phyloP scores from a whole-genome alignment of 2,797 vertebrate species.

The Buceros bicornis region DNA sequence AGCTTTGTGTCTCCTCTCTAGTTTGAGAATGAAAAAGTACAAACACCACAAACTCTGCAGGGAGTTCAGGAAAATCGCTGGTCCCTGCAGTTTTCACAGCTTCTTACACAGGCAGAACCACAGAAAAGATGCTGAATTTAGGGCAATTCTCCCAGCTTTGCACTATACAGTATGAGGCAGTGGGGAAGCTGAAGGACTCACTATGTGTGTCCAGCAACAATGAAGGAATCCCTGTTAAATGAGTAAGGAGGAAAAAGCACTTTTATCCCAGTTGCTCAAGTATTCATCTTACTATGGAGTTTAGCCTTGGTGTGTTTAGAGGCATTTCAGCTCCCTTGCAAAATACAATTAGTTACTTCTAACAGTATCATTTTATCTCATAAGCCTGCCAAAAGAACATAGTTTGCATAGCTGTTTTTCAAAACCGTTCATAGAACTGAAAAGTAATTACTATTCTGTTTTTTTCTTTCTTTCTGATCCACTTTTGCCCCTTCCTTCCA shows the following conservation, averaged over 20 bases:
- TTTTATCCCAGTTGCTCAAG: background rate
- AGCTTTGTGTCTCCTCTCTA: slow-evolving; percentile 10
- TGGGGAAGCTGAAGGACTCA: background rate
- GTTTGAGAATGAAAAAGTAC: background rate
- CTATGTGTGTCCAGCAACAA: background rate
- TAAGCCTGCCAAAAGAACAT: background rate
- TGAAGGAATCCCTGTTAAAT: background rate
- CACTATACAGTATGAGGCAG: background rate
- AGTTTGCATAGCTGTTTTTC: background rate
- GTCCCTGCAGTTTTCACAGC: slow-evolving; percentile 3
- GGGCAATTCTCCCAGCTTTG: slow-evolving; percentile 29
- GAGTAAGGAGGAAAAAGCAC: background rate
- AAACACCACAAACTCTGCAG: slow-evolving; percentile 11
- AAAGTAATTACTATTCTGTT: background rate
- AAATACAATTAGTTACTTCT: background rate
- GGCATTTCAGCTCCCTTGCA: background rate
- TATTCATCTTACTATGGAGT: background rate
- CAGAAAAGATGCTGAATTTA: slow-evolving; percentile 26
- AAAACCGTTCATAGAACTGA: background rate
- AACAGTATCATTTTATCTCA: background rate
- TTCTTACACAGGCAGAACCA: background rate
- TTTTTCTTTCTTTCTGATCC: background rate
- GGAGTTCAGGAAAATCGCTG: background rate
- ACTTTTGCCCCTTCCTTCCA: background rate
- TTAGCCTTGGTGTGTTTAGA: background rate